Percentiles rank a stretch among this genome's conserved stretches.
phyloP scores from a whole-genome alignment of 2,113 vertebrate genomes.

The Pelodiscus sinensis region DNA sequence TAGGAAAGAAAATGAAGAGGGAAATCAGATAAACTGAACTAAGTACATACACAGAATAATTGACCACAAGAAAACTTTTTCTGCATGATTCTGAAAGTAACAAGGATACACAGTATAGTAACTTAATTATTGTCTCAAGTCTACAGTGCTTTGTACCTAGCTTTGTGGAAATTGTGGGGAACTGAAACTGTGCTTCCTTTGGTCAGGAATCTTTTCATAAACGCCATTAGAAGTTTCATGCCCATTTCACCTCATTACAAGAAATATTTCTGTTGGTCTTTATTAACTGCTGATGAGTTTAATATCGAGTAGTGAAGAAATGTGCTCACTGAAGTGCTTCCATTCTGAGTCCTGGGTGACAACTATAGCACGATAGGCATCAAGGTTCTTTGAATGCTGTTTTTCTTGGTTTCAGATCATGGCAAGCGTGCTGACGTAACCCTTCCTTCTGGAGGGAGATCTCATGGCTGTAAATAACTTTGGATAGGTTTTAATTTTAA shows the following conservation, averaged over 20 bases:
- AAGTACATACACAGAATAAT: fast-evolving
- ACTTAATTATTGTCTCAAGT: background rate
- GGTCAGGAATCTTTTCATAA: background rate
- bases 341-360: background rate
- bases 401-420: conserved; percentile 15
- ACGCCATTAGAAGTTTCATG: background rate
- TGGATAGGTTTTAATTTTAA: background rate
- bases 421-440: background rate
- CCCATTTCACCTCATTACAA: background rate
- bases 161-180: background rate
- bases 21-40: background rate
- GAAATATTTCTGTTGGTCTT: background rate
- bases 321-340: background rate
- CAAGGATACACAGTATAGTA: background rate
- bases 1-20: conserved; percentile 61
- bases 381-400: background rate
- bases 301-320: background rate
- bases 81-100: background rate
- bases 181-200: background rate
- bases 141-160: fast-evolving
- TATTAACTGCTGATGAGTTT: background rate
- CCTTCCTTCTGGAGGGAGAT: background rate
- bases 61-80: background rate
- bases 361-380: background rate
- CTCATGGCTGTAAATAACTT: background rate